Evolutionary conservation across 2,113 vertebrate genomes (phyloP).

Genomic region (Oreochromis aureus): DNA sequence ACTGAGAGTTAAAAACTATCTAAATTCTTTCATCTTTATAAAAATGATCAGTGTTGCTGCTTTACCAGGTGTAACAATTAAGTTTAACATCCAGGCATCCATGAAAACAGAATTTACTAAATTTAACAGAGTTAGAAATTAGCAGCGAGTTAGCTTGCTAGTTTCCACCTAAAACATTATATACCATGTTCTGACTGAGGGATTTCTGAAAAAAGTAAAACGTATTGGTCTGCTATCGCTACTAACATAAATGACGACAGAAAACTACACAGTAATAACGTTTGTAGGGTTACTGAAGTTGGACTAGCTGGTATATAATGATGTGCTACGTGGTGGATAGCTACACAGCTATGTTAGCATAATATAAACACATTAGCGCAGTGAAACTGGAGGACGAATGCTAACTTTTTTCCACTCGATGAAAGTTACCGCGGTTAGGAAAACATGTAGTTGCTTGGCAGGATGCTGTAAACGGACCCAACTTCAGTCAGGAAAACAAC

Average conservation of each 20-base stretch:
- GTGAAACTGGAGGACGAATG: background rate
- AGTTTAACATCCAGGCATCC: background rate
- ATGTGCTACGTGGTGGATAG: background rate
- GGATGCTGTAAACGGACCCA: background rate
- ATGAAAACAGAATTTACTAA: background rate
- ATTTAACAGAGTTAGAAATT: background rate
- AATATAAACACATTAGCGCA: background rate
- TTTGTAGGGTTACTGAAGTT: background rate
- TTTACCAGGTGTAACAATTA: background rate
- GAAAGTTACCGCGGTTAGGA: background rate
- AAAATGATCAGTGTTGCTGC: background rate
- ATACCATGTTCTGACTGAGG: background rate
- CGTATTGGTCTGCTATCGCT: background rate
- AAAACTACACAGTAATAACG: background rate
- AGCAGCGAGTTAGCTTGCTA: background rate
- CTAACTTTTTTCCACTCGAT: background rate
- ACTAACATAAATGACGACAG: background rate
- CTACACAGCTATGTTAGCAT: background rate
- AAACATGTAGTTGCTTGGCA: background rate
- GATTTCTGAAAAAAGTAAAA: background rate
- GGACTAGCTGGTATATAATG: background rate
- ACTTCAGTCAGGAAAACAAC: background rate
- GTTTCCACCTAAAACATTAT: background rate
- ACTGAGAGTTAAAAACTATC: background rate
- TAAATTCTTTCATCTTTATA: background rate